Evolutionary conservation across 64 coral and sea anemone species (phyloP).

Genomic region (Actinia tenebrosa): DNA sequence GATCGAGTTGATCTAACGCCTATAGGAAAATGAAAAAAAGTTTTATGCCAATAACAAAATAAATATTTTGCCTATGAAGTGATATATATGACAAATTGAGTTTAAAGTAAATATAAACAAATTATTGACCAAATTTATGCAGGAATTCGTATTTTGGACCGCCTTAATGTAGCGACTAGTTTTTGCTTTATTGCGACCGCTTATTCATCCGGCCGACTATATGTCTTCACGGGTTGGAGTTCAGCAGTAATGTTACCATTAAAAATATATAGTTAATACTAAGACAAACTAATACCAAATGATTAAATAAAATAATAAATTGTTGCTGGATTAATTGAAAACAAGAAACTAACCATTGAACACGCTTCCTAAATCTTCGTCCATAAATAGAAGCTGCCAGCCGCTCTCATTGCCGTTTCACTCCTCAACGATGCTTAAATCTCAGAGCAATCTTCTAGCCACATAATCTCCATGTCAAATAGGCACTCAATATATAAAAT

Average conservation of each 20-base stretch:
- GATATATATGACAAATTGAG: constrained; percentile 10
- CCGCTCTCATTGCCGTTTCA: too few relatives aligned
- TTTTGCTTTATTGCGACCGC: too few relatives aligned
- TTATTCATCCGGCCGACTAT: too few relatives aligned
- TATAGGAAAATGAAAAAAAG: background rate
- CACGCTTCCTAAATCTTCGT: background rate
- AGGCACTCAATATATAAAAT: background rate
- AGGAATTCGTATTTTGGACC: background rate
- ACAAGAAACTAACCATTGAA: background rate
- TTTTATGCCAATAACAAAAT: background rate
- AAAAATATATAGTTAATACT: background rate
- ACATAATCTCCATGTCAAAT: background rate
- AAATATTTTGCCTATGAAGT: background rate
- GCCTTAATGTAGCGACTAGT: background rate
- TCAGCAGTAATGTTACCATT: background rate
- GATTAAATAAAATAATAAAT: background rate
- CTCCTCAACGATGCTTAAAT: background rate
- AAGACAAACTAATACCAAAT: background rate
- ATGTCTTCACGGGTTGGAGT: background rate
- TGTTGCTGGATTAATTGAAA: background rate
- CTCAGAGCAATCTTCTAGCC: background rate
- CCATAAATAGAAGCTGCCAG: background rate
- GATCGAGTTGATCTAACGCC: background rate
- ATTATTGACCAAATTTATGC: background rate
- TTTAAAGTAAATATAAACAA: background rate